phyloP scores from a whole-genome alignment of 2,888 invertebrate genomes.

The Acanthosepion lycidas region DNA sequence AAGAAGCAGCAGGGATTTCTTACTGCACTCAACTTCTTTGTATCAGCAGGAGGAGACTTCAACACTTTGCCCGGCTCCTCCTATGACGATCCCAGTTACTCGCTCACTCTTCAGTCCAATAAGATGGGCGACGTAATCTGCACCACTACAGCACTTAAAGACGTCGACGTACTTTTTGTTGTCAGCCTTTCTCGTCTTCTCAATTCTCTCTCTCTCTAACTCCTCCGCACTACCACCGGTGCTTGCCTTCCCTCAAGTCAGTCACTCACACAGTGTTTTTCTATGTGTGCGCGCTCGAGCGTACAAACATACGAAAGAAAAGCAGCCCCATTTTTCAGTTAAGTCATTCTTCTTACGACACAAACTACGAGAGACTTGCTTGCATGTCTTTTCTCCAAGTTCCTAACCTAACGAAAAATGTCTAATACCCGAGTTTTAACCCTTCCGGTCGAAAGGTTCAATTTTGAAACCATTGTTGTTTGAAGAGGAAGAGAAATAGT shows the following conservation, averaged over 20 bases:
- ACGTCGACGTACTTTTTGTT: not conserved
- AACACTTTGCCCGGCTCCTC: not conserved
- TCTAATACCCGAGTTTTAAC: too few species aligned
- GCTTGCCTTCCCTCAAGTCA: not conserved
- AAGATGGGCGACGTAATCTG: conserved; percentile 14
- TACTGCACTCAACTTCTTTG: not conserved
- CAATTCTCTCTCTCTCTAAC: not conserved
- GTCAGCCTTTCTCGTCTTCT: not conserved
- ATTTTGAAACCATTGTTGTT: too few species aligned
- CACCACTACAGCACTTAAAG: not conserved
- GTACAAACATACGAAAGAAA: not conserved
- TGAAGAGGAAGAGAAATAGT: too few species aligned
- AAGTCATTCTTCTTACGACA: not conserved
- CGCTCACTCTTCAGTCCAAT: not conserved
- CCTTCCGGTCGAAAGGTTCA: too few species aligned
- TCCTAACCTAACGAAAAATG: too few species aligned
- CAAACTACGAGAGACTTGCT: too few species aligned
- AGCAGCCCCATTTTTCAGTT: not conserved
- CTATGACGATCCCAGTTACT: not conserved
- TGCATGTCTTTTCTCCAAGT: too few species aligned
- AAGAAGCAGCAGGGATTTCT: not conserved
- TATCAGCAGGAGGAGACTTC: not conserved
- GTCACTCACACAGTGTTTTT: not conserved
- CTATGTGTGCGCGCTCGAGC: too few species aligned
- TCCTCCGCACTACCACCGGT: not conserved